Base-by-base conservation (phyloP, 2,113 vertebrate species). In the Cynocephalus volans region DNA sequence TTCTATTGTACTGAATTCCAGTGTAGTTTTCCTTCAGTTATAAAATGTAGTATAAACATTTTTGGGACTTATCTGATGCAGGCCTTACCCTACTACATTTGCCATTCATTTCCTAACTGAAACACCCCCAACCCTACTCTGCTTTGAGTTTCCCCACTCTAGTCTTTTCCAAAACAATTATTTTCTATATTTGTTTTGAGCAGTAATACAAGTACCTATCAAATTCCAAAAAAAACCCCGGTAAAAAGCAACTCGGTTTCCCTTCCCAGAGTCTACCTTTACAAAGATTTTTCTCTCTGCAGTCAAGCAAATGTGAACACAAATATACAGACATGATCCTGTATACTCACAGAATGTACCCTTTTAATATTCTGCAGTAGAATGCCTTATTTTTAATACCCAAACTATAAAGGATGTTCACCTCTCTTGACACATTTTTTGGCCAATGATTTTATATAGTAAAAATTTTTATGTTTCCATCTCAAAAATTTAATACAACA, bases 171-270 rank as follows among this genome's bases (percentile, higher is more conserved):
- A 60, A 86, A 88, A 79, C 14, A 80, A 65, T 60, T 54, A 48
- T 52, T 86, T 90, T 72, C 70, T 81, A 6, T 33, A 58, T 76
- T 28, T 86, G n/a, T n/a, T 90, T 75, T 64, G 2, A 90, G 64
- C 5, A 93, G n/a, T 21, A 91, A 67, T 81, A 41, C 1, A 45
- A 93, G 26, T 24, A 70, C 24, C 86, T 41, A 48, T 11, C 18
- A 93, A 96, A 72, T 64, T 79, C 12, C 48, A 64, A 85, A 92
- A 23, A n/a, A 79, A 24, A 88, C 2, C n/a, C n/a, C n/a, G 77
- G 12, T 81, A 75, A 95, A 95, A 95, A 81, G 36, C 26, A 93
- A 90, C 52, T 75, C 31, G 89, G 31, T 67, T 95, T 72, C 33
- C 80, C 56, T 88, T 88, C 76, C 64, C 18, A 69, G 36, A 87